Conservation (phyloP, 2,888 invertebrate genomes). For the Brenthis daphne region DNA sequence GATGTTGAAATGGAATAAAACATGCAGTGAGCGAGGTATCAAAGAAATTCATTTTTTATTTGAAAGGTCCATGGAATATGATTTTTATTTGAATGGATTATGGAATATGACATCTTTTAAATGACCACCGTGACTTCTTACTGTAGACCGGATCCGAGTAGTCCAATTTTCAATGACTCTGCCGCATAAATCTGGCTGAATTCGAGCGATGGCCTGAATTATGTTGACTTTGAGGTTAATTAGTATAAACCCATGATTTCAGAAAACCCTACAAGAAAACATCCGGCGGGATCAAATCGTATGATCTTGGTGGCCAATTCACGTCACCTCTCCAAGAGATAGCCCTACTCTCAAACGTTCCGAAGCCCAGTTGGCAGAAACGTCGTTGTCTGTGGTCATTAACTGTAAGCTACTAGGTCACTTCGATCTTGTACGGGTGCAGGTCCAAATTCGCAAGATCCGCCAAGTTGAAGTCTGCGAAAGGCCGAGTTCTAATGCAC, state of each 20-base stretch:
- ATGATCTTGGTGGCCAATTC: constrained; percentile 37
- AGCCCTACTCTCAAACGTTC: constrained; percentile 30
- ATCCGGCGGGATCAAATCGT: constrained; percentile 29
- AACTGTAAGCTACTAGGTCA: constrained; percentile 31
- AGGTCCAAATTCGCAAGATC: constrained; percentile 36
- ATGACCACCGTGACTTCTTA: constrained; percentile 40
- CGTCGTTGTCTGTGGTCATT: constrained; percentile 36
- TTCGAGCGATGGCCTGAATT: constrained; percentile 47
- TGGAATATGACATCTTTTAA: constrained; percentile 43
- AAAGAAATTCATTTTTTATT: constrained; percentile 25
- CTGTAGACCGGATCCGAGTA: no score
- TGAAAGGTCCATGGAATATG: constrained; percentile 34
- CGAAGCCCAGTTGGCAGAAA: constrained; percentile 1
- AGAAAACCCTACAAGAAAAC: constrained; percentile 43
- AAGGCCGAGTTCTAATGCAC: constrained; percentile 43
- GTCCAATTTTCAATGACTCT: constrained; percentile 46
- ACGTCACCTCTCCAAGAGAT: background rate
- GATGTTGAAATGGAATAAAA: no score
- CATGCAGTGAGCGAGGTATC: constrained; percentile 10
- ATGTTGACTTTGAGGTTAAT: constrained; percentile 46
- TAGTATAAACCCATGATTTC: constrained; percentile 44
- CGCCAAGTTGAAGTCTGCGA: constrained; percentile 45
- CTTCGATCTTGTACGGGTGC: constrained; percentile 33
- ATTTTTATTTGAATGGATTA: constrained; percentile 34
- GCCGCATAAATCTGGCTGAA: constrained; percentile 43